A percentile compares a stretch with the other conserved stretches of the same genome.
phyloP scores from a whole-genome alignment of 37 sponge, comb jelly and placozoan genomes.

The Ephydatia muelleri region DNA sequence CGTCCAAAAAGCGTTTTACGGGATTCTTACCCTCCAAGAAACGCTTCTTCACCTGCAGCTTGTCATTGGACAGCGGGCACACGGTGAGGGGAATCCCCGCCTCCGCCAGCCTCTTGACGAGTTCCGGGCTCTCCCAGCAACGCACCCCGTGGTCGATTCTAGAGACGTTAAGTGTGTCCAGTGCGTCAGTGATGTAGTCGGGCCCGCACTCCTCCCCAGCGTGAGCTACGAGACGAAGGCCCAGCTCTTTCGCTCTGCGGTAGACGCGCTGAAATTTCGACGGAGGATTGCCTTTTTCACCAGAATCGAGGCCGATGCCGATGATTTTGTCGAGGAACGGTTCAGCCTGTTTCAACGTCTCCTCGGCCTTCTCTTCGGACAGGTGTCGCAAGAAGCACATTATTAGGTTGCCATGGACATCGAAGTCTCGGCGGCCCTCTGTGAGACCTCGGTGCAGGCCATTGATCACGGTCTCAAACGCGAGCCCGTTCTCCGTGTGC shows the following conservation, averaged over 20 bases:
- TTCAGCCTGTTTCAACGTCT: conserved; percentile 52
- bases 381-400: conserved; percentile 77
- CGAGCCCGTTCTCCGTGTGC: conserved; percentile 69
- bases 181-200: conserved; percentile 61
- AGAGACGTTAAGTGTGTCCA: conserved; percentile 48
- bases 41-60: conserved; percentile 64
- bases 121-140: conserved; percentile 40
- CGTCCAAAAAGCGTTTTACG: conserved; percentile 35
- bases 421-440: conserved; percentile 47
- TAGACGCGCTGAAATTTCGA: conserved; percentile 60
- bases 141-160: conserved; percentile 80
- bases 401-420: conserved; percentile 69
- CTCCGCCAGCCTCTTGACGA: conserved; percentile 44
- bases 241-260: conserved; percentile 35
- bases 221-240: conserved; percentile 74
- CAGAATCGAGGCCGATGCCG: conserved; percentile 70
- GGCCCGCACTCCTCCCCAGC: conserved; percentile 82
- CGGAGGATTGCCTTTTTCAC: conserved; percentile 77
- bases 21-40: conserved; percentile 43
- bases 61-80: conserved; percentile 73
- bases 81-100: conserved; percentile 67
- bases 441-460: conserved; percentile 62
- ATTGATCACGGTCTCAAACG: conserved; percentile 59
- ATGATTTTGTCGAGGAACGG: conserved; percentile 75
- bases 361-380: conserved; percentile 49